These are phyloP conservation scores for Nomada fabriciana DNA, from an alignment of 2,888 invertebrate species.

Conservation along the genomic window DNA sequence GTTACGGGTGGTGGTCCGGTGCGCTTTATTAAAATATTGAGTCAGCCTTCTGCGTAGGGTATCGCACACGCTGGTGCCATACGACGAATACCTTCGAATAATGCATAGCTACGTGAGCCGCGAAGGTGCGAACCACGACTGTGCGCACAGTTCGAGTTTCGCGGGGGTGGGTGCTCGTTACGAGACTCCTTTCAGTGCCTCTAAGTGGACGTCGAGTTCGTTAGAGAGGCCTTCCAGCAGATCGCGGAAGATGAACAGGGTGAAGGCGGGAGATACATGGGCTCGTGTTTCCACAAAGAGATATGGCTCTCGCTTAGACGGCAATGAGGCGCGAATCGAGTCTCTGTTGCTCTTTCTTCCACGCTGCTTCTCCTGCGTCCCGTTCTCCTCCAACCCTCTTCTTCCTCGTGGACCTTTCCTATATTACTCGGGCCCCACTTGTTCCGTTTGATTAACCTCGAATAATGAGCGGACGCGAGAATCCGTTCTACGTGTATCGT, in stretches of 20 bases:
- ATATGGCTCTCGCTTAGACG: slow-evolving; percentile 77
- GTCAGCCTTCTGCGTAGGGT: slow-evolving; percentile 73
- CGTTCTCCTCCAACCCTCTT: slow-evolving; percentile 39
- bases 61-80: slow-evolving; percentile 23
- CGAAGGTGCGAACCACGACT: slow-evolving; percentile 57
- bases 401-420: slow-evolving; percentile 32
- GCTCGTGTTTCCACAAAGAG: slow-evolving; percentile 78
- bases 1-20: slow-evolving; percentile 77
- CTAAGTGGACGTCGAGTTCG: slow-evolving; percentile 82
- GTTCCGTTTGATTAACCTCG: slow-evolving; percentile 66
- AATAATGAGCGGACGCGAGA: slow-evolving; percentile 49
- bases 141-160: slow-evolving; percentile 59
- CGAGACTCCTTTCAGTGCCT: slow-evolving; percentile 77
- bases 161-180: slow-evolving; percentile 78
- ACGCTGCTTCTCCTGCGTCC: background rate
- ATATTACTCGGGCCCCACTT: slow-evolving; percentile 52
- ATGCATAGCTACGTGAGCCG: slow-evolving; percentile 34
- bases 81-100: background rate
- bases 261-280: slow-evolving; percentile 78
- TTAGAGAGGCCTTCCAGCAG: slow-evolving; percentile 78
- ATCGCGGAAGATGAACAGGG: slow-evolving; percentile 79
- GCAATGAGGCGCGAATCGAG: slow-evolving; percentile 76
- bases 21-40: slow-evolving; percentile 83
- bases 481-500: background rate
- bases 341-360: slow-evolving; percentile 50